These are phyloP conservation scores for Mimachlamys varia DNA, from an alignment of 2,888 invertebrate genomes.

Conservation along the genomic window DNA sequence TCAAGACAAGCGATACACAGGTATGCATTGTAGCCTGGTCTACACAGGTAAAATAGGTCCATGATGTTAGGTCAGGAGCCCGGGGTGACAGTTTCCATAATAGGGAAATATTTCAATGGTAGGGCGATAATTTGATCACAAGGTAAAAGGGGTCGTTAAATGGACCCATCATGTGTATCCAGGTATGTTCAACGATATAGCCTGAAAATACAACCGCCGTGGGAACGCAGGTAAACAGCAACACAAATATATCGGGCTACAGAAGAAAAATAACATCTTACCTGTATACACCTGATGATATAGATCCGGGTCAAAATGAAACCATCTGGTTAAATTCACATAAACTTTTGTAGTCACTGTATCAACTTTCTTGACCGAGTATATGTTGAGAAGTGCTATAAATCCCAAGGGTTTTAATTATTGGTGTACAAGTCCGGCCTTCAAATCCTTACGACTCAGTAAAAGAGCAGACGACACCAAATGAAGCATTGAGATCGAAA, in stretches of 20 bases:
- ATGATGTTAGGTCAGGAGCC: background rate
- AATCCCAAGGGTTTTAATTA: background rate
- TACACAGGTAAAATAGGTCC: background rate
- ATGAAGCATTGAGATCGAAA: background rate
- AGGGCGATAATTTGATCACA: constrained; percentile 12
- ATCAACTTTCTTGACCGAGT: background rate
- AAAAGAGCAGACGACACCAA: background rate
- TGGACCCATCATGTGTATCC: background rate
- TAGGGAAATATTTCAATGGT: background rate
- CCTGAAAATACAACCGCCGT: background rate
- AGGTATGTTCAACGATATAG: background rate
- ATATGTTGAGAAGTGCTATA: background rate
- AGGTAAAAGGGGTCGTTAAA: background rate
- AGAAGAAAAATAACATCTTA: background rate
- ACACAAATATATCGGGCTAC: background rate
- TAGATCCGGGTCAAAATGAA: background rate
- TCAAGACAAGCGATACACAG: background rate
- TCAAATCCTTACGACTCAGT: background rate
- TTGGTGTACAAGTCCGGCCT: background rate
- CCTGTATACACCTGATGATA: background rate
- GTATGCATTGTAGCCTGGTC: background rate
- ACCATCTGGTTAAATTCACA: background rate
- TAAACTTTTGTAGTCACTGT: background rate
- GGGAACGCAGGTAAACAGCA: background rate
- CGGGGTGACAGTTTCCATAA: background rate